Base-by-base conservation (phyloP, 2,888 invertebrate genomes). In the Malthinus flaveolus region DNA sequence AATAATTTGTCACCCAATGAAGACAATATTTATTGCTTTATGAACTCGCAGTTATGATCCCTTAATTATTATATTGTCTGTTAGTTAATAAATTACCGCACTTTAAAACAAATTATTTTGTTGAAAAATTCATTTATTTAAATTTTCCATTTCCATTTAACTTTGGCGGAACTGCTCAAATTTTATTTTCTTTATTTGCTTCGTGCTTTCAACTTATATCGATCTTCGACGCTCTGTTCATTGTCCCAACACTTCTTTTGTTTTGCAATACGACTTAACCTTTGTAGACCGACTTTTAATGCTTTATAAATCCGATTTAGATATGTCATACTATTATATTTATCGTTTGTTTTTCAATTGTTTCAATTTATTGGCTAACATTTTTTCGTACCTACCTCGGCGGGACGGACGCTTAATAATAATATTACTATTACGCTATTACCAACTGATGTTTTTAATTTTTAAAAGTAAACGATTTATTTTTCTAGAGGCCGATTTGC, bases 401-500 rank as follows among this genome's bases (percentile, higher is more conserved):
- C 5, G 23, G 23, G 5, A 23, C 5, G 23, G 5, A 23, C 23
- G 23, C 5, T 23, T 23, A 23, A 23, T 23, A 23, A 23, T 23
- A 3, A 3, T 23, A 3, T 2, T 23, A 3, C 23, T 23, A n/a
- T n/a, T n/a, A n/a, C n/a, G n/a, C n/a, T n/a, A n/a, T n/a, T n/a
- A n/a, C n/a, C n/a, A n/a, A n/a, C n/a, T n/a, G n/a, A n/a, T 23
- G 23, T 23, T 23, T 23, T 23, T 23, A 23, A 23, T 23, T 2
- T 23, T 23, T 37, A 34, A 52, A 34, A 54, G 6, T 9, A 48
- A 15, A 39, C n/a, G n/a, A n/a, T 55, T 61, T 67, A 66, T 62
- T 69, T 68, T 70, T 69, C 61, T 70, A 70, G 69, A 70, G 46
- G 51, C 64, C 64, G 67, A 66, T 56, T 62, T 62, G 55, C 63